phyloP scores from a whole-genome alignment of 2,888 invertebrate genomes.

The Pegoplata infirma region DNA sequence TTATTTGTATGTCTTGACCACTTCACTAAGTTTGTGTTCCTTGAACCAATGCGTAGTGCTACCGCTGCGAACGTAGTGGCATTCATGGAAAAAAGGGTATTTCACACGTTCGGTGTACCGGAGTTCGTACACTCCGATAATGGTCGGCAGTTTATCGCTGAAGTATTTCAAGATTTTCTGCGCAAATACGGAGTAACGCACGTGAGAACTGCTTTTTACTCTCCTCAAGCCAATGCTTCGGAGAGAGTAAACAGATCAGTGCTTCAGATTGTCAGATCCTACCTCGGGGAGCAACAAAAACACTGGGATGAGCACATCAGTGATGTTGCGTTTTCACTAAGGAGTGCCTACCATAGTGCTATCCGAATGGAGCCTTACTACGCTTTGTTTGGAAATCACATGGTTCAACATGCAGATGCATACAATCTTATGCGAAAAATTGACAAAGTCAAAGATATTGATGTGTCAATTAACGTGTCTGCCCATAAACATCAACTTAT shows the following conservation, averaged over 20 bases:
- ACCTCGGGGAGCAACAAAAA: conserved; percentile 61
- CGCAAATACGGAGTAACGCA: conserved; percentile 57
- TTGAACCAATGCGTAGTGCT: conserved; percentile 15
- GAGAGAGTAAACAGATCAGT: conserved; percentile 68
- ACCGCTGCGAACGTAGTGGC: conserved; percentile 15
- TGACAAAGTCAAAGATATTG: background rate
- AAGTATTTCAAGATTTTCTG: conserved; percentile 49
- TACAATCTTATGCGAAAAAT: conserved; percentile 20
- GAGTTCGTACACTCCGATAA: conserved; percentile 66
- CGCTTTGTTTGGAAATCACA: conserved; percentile 50
- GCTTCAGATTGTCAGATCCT: conserved; percentile 67
- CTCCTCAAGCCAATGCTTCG: conserved; percentile 70
- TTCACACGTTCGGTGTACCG: conserved; percentile 66
- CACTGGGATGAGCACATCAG: conserved; percentile 66
- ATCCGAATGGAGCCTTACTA: conserved; percentile 66
- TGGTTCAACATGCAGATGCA: conserved; percentile 46
- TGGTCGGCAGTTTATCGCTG: conserved; percentile 63
- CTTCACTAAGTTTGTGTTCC: conserved; percentile 11
- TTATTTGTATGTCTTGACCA: background rate
- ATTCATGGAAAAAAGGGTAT: conserved; percentile 52
- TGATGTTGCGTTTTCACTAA: conserved; percentile 66
- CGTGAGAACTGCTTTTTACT: conserved; percentile 65
- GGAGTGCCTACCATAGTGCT: conserved; percentile 66
- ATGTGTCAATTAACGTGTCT: background rate
- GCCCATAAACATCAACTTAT: background rate